Evolutionary conservation across 2,797 vertebrate genomes (phyloP).

Genomic region (Chrosomus eos): DNA sequence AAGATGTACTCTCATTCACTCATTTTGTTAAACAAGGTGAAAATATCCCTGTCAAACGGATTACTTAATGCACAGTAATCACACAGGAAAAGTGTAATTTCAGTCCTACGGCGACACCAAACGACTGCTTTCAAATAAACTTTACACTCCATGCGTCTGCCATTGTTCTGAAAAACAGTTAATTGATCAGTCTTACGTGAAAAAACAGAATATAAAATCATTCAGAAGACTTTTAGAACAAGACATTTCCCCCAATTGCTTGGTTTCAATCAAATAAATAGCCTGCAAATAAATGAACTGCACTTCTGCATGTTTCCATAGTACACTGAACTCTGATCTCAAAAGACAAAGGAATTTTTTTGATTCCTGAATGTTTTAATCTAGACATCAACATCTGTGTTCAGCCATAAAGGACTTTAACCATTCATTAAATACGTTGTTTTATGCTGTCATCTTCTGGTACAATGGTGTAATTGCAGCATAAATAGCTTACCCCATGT

Average conservation of each 20-base stretch:
- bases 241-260: no score
- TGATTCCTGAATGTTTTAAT: not conserved
- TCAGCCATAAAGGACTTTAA: not conserved
- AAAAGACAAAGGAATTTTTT: not conserved
- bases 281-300: not conserved
- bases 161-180: not conserved
- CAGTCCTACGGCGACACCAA: not conserved
- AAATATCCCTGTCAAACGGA: not conserved
- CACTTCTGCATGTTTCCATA: not conserved
- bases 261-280: not conserved
- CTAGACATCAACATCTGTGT: not conserved
- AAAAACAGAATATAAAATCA: not conserved
- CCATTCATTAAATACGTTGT: not conserved
- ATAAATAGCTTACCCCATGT: not conserved
- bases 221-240: not conserved
- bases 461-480: not conserved
- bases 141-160: not conserved
- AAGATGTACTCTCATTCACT: not conserved
- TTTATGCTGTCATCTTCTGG: slow-evolving; percentile 67
- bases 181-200: not conserved
- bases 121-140: not conserved
- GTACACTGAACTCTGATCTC: not conserved
- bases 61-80: not conserved
- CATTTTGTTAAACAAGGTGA: not conserved
- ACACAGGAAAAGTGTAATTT: not conserved